These are phyloP conservation scores for Perca schrenkii DNA, from an alignment of 2,113 vertebrate genomes.

Conservation along the genomic window DNA sequence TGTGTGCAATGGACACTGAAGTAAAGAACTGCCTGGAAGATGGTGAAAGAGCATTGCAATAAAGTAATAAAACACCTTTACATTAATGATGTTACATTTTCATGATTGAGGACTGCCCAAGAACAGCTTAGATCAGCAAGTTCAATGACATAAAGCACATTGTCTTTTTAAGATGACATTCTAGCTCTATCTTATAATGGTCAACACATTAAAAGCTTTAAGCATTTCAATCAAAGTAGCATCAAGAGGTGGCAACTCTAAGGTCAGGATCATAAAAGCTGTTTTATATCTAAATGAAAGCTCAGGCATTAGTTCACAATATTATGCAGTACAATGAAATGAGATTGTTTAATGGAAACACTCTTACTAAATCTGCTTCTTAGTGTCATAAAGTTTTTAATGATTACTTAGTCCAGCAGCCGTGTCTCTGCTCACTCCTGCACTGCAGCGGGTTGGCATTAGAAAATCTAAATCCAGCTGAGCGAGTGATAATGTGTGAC, in stretches of 20 bases:
- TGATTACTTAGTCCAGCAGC: background rate
- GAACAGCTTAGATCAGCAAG: background rate
- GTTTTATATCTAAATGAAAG: slow-evolving; percentile 9
- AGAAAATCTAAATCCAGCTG: slow-evolving; percentile 29
- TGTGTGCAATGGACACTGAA: too few relatives aligned
- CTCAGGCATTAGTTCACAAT: background rate
- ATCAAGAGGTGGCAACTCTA: background rate
- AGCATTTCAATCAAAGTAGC: background rate
- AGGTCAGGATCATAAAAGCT: background rate
- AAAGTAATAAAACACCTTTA: background rate
- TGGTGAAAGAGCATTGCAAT: too few relatives aligned
- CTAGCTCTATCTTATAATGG: background rate
- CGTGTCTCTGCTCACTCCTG: slow-evolving; percentile 5
- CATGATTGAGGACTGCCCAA: background rate
- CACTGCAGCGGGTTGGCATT: slow-evolving; percentile 12
- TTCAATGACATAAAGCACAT: background rate
- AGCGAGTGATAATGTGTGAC: slow-evolving; percentile 42
- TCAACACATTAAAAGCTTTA: background rate
- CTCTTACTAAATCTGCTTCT: background rate
- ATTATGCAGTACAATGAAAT: background rate
- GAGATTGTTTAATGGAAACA: background rate
- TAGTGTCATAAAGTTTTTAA: background rate
- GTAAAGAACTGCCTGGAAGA: too few relatives aligned
- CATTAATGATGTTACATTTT: background rate
- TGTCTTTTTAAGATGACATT: background rate